A percentile compares a stretch with the other conserved stretches of the same genome.
These are phyloP conservation scores for Onchidella celtica DNA, from an alignment of 2,888 invertebrate species.

Conservation along the genomic window DNA sequence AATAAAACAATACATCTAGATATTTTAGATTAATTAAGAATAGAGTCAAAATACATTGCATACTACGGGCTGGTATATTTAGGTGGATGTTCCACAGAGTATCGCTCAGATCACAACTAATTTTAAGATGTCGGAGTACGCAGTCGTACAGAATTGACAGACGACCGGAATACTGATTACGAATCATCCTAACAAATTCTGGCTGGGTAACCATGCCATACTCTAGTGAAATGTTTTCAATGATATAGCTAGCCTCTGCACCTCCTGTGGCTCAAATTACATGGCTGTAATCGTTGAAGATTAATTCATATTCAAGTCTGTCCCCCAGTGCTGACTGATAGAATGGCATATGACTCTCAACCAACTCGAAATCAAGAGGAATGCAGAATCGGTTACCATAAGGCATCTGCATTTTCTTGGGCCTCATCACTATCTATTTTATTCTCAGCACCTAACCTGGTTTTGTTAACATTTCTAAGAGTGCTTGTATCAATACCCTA, in stretches of 20 bases:
- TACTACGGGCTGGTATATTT: conserved; percentile 54
- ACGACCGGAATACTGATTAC: conserved; percentile 46
- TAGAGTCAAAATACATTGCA: conserved; percentile 57
- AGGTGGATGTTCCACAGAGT: conserved; percentile 56
- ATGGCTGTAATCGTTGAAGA: conserved; percentile 49
- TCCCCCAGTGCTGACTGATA: conserved; percentile 55
- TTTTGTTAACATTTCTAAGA: too few relatives aligned
- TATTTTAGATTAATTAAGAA: too few relatives aligned
- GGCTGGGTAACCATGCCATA: too few relatives aligned
- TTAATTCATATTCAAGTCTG: conserved; percentile 51
- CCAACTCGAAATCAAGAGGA: conserved; percentile 52
- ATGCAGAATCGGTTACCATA: conserved; percentile 55
- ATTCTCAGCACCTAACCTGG: too few relatives aligned
- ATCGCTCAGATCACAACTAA: conserved; percentile 44
- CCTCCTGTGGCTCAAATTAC: conserved; percentile 49
- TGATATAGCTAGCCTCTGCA: conserved; percentile 43
- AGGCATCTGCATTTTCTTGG: too few relatives aligned
- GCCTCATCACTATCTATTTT: too few relatives aligned
- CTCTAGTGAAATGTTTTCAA: conserved; percentile 56
- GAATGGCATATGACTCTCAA: too few relatives aligned
- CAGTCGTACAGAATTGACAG: too few relatives aligned
- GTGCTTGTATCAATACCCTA: conserved; percentile 19
- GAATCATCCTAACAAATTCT: conserved; percentile 54
- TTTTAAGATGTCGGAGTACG: conserved; percentile 53
- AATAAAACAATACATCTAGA: too few relatives aligned